Base-by-base conservation (phyloP, 2,888 invertebrate species). In the Polia nebulosa region DNA sequence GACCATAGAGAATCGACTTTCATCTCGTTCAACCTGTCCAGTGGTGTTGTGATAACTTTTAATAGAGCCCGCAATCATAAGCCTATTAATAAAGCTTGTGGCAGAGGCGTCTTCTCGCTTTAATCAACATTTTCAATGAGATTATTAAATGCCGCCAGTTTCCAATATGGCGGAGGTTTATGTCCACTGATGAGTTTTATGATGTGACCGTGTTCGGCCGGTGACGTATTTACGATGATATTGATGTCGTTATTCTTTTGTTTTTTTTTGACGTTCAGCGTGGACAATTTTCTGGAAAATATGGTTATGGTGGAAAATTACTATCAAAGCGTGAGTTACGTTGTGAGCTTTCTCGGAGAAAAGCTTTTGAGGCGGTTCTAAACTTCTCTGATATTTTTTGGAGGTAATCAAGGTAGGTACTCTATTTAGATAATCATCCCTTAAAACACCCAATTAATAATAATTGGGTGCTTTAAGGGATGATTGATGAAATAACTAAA, bases 121-220 rank as follows among this genome's bases (percentile, higher is more conserved):
- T 90, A 91, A 92, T 92, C 91, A 92, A 92, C 90, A 90, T 91
- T 90, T 90, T 91, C 90, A 92, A 92, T 92, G 90, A 89, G 90
- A 90, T 91, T 90, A 90, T 91, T 91, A 89, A 89, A 90, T 76
- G 86, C 82, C 86, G 84, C 85, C 83, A 80, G 71, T 81, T 83
- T 81, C 77, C 85, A 86, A 86, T 69, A 87, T 87, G 87, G 90
- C 87, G 76, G 82, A 74, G 44, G 78, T 78, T 66, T 70, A 65
- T 78, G 66, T 52, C 76, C 73, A 60, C 61, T 76, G 84, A 86
- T 88, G 83, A 84, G 85, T 86, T 89, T 90, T 89, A 88, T 69
- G 72, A 75, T 73, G 63, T 72, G 76, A 69, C 64, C 62, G 52
- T 70, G 66, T 72, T 79, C 49, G 53, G 52, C 2, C 15, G n/a